These are phyloP conservation scores for Meloidogyne hapla DNA, from an alignment of 1,140 invertebrate genomes.

Conservation along the genomic window DNA sequence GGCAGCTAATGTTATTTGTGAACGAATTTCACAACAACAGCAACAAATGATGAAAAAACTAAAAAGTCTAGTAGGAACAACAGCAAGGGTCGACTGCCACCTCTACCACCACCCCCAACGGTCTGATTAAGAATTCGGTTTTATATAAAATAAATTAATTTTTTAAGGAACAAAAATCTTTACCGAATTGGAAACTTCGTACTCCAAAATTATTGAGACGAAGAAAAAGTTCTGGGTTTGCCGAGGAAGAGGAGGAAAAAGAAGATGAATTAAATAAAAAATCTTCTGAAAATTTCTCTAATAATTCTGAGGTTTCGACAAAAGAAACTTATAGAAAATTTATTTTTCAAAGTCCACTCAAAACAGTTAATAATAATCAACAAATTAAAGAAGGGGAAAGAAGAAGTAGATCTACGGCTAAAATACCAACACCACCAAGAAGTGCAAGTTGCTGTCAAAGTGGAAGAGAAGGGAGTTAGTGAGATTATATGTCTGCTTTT, in stretches of 20 bases:
- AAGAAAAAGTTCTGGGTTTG: background rate
- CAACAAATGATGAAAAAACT: background rate
- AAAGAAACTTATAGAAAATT: conserved; percentile 25
- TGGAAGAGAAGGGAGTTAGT: conserved; percentile 10
- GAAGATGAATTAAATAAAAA: background rate
- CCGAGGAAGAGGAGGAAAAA: background rate
- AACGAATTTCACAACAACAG: conserved; percentile 42
- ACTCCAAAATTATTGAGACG: background rate
- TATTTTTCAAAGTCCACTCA: conserved; percentile 24
- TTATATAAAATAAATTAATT: background rate
- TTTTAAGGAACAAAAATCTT: background rate
- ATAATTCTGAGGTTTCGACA: background rate
- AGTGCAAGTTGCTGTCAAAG: conserved; percentile 16
- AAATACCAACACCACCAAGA: background rate
- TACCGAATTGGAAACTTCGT: background rate
- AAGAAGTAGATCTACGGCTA: background rate
- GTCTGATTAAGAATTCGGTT: background rate
- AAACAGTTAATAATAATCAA: conserved; percentile 20
- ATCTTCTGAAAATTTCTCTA: background rate
- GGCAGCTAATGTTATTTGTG: conserved; percentile 59
- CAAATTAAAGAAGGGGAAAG: background rate
- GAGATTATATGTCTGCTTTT: background rate
- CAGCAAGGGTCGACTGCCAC: conserved; percentile 14
- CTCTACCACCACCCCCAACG: background rate
- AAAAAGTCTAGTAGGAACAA: background rate